These are phyloP conservation scores for Arizona elegans DNA, from an alignment of 2,113 vertebrate species.

Conservation along the genomic window DNA sequence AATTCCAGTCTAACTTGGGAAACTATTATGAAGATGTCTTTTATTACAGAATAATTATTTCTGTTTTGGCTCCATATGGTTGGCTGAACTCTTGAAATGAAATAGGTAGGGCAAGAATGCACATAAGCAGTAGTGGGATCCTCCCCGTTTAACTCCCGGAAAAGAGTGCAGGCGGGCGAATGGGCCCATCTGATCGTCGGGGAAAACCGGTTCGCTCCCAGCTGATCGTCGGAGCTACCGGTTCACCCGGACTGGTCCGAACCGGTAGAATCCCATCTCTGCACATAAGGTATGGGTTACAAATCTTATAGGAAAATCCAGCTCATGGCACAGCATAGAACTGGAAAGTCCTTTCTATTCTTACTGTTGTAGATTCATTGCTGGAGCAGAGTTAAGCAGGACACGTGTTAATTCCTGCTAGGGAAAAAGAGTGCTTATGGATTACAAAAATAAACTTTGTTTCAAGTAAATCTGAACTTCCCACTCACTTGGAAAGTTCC, in stretches of 20 bases:
- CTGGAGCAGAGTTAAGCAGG: background rate
- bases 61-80: background rate
- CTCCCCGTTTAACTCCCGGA: too few relatives aligned
- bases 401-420: background rate
- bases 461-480: conserved; percentile 14
- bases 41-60: background rate
- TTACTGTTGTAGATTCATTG: background rate
- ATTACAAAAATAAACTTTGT: background rate
- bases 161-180: too few relatives aligned
- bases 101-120: background rate
- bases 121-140: background rate
- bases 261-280: background rate
- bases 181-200: too few relatives aligned
- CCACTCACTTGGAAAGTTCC: conserved; percentile 9
- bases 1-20: background rate
- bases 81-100: background rate
- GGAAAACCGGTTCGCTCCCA: too few relatives aligned
- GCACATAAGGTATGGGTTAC: background rate
- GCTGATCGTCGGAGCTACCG: too few relatives aligned
- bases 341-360: background rate
- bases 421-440: background rate
- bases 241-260: too few relatives aligned
- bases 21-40: background rate
- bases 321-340: background rate
- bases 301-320: background rate